These are phyloP conservation scores for Anorthoa munda DNA, from an alignment of 2,888 invertebrate species.

Conservation along the genomic window DNA sequence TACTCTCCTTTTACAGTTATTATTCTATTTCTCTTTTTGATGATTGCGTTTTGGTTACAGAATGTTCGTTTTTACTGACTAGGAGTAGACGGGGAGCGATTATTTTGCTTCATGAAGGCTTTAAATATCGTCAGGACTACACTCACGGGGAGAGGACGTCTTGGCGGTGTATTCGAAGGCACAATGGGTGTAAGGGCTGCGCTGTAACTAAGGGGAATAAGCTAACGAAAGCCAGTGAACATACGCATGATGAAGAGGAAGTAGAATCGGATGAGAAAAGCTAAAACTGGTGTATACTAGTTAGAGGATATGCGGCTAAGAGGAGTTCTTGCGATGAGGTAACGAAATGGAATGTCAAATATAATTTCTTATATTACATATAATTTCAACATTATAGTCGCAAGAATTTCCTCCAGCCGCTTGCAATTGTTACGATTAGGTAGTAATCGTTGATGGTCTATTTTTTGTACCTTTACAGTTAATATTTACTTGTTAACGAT, in stretches of 20 bases:
- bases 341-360: background rate
- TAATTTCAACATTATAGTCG: too few relatives aligned
- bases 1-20: background rate
- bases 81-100: constrained; percentile 63
- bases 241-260: constrained; percentile 55
- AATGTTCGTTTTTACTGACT: constrained; percentile 45
- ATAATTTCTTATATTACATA: too few relatives aligned
- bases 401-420: background rate
- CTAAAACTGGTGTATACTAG: constrained; percentile 9
- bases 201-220: constrained; percentile 58
- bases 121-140: constrained; percentile 65
- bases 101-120: constrained; percentile 55
- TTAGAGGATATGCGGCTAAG: background rate
- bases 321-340: background rate
- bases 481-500: too few relatives aligned
- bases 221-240: constrained; percentile 48
- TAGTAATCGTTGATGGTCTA: background rate
- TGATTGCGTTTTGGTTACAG: constrained; percentile 51
- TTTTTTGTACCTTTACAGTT: constrained; percentile 8
- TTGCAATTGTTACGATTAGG: background rate
- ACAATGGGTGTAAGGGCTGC: constrained; percentile 65
- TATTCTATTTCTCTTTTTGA: constrained; percentile 21
- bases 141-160: constrained; percentile 55
- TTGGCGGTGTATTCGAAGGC: constrained; percentile 67
- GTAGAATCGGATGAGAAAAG: constrained; percentile 40